Conservation (phyloP, 1,140 invertebrate genomes). For the Drosophila kurseongensis region DNA sequence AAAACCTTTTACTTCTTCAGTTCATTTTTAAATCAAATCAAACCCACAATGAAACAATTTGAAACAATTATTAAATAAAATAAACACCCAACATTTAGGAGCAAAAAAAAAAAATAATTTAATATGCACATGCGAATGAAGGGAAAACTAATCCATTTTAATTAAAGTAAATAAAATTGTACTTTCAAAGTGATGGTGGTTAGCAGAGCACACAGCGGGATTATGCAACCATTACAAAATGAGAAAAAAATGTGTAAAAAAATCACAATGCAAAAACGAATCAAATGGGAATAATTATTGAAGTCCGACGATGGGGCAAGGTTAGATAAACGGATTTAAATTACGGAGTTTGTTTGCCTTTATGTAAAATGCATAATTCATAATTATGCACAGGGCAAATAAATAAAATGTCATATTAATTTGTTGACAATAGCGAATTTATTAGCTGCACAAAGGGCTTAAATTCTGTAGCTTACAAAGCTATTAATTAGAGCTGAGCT, state of each 20-base stretch:
- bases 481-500: constrained; percentile 73
- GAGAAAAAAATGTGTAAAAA: constrained; percentile 9
- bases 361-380: constrained; percentile 61
- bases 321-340: constrained; percentile 78
- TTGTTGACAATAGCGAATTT: constrained; percentile 80
- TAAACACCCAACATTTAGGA: background rate
- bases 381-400: constrained; percentile 70
- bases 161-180: constrained; percentile 76
- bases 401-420: constrained; percentile 76
- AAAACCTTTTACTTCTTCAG: too few relatives aligned
- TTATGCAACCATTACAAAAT: constrained; percentile 32
- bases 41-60: constrained; percentile 1
- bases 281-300: constrained; percentile 58
- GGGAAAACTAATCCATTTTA: constrained; percentile 74
- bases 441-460: constrained; percentile 53
- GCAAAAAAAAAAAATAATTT: constrained; percentile 26
- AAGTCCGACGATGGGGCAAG: constrained; percentile 19
- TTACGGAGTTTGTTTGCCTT: constrained; percentile 36
- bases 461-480: constrained; percentile 63
- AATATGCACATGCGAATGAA: constrained; percentile 41
- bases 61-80: background rate
- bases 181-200: constrained; percentile 65
- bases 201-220: constrained; percentile 44
- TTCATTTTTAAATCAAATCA: background rate
- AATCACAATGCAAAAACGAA: constrained; percentile 30